These are phyloP conservation scores for Nothura maculosa DNA, from an alignment of 2,797 vertebrate species.

Conservation along the genomic window DNA sequence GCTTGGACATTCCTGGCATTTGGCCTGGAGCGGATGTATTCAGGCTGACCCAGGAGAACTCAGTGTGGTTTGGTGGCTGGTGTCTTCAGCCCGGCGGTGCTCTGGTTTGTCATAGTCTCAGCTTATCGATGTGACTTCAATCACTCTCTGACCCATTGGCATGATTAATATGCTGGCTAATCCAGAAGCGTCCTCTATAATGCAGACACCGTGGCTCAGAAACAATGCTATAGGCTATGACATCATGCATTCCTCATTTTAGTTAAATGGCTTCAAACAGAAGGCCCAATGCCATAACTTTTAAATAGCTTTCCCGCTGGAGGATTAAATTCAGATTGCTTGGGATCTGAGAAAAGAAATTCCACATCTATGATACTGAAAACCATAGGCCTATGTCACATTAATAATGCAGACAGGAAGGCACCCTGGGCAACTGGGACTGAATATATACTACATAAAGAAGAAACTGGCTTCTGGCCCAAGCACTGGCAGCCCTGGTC, in stretches of 20 bases:
- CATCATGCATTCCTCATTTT: constrained; percentile 38
- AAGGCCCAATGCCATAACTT: constrained; percentile 26
- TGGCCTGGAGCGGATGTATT: accelerated
- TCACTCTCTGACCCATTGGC: background rate
- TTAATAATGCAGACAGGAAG: constrained; percentile 75
- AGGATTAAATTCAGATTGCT: constrained; percentile 65
- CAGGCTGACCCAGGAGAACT: background rate
- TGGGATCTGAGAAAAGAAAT: constrained; percentile 73
- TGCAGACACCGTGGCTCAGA: background rate
- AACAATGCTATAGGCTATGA: background rate
- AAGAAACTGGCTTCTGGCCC: constrained; percentile 37
- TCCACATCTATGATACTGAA: constrained; percentile 64
- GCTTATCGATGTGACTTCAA: background rate
- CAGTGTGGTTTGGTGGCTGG: accelerated
- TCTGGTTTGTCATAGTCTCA: accelerated
- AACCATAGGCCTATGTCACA: constrained; percentile 56
- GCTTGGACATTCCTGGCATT: background rate
- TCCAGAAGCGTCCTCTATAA: background rate
- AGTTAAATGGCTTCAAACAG: constrained; percentile 45
- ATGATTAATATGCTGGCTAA: background rate
- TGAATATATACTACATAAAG: constrained; percentile 56
- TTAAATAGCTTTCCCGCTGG: constrained; percentile 52
- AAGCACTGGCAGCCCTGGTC: constrained; percentile 27
- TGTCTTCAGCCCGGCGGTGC: background rate
- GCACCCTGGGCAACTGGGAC: constrained; percentile 55